Evolutionary conservation across 2,888 invertebrate species (phyloP).

Genomic region (Bombylius major): DNA sequence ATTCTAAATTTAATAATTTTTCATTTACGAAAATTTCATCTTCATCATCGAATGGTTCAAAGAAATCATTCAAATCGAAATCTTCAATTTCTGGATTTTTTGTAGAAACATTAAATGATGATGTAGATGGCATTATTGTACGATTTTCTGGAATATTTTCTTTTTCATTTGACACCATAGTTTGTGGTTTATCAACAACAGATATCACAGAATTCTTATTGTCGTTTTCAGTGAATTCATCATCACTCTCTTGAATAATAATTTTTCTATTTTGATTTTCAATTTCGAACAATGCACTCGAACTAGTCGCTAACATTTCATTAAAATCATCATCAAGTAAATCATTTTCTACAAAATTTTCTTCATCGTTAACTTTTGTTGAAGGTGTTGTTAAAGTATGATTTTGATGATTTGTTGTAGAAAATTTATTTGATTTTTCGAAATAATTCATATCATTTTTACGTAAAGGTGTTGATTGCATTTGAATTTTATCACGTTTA

Average conservation of each 20-base stretch:
- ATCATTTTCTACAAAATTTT: not conserved
- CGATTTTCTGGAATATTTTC: too few relatives aligned
- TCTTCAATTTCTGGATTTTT: constrained; percentile 24
- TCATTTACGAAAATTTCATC: not conserved
- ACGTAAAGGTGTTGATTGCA: constrained; percentile 7
- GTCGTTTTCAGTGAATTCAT: not conserved
- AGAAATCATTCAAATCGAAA: constrained; percentile 39
- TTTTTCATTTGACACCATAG: too few relatives aligned
- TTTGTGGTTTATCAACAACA: too few relatives aligned
- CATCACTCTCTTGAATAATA: not conserved
- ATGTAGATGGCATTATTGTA: too few relatives aligned
- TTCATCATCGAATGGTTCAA: constrained; percentile 38
- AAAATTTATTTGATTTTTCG: too few relatives aligned
- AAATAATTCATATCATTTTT: too few relatives aligned
- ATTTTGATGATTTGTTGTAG: not conserved
- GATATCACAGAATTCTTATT: too few relatives aligned
- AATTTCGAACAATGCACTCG: not conserved
- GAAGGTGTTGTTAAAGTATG: not conserved
- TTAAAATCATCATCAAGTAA: constrained; percentile 19
- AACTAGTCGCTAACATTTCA: not conserved
- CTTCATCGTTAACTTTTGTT: not conserved
- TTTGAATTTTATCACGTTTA: not conserved
- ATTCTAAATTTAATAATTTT: too few relatives aligned
- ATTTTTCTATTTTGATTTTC: not conserved
- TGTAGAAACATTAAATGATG: not conserved